phyloP scores from a whole-genome alignment of 2,888 invertebrate genomes.

The Corbicula japonica region DNA sequence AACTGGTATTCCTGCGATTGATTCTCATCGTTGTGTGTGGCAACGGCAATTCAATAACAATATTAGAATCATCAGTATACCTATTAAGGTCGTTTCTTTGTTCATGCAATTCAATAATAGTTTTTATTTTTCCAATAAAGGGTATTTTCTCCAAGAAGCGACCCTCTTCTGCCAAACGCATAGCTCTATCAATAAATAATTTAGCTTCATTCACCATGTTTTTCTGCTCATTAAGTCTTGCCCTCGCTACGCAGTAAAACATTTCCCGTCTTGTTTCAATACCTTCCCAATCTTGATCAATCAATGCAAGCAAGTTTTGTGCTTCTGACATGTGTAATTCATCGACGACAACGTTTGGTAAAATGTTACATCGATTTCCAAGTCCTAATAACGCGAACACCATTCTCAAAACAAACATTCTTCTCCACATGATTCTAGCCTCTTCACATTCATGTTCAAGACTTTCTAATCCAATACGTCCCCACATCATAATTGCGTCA shows the following conservation, averaged over 20 bases:
- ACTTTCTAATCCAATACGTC: conserved; percentile 56
- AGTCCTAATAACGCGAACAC: conserved; percentile 65
- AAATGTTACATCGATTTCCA: conserved; percentile 61
- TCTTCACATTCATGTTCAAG: conserved; percentile 57
- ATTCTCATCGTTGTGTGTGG: too few relatives aligned
- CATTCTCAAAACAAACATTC: conserved; percentile 69
- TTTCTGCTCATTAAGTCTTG: conserved; percentile 32
- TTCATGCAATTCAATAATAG: too few relatives aligned
- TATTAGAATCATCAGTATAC: too few relatives aligned
- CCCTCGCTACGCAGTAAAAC: conserved; percentile 61
- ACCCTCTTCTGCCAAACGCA: conserved; percentile 23
- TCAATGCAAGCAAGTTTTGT: conserved; percentile 15
- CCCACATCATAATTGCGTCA: conserved; percentile 53
- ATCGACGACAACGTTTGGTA: conserved; percentile 23
- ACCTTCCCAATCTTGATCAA: conserved; percentile 35
- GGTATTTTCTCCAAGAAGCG: conserved; percentile 30
- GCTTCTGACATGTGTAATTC: conserved; percentile 25
- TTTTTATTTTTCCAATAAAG: neutral
- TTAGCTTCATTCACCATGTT: neutral
- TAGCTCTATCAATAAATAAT: conserved; percentile 24
- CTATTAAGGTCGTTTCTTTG: too few relatives aligned
- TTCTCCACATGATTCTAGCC: conserved; percentile 57
- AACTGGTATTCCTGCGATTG: too few relatives aligned
- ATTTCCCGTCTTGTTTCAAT: conserved; percentile 60
- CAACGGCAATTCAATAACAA: too few relatives aligned